Percentiles rank a stretch among this genome's conserved stretches.
Conservation (phyloP, 2,888 invertebrate species). For the Synergus umbraculus region DNA sequence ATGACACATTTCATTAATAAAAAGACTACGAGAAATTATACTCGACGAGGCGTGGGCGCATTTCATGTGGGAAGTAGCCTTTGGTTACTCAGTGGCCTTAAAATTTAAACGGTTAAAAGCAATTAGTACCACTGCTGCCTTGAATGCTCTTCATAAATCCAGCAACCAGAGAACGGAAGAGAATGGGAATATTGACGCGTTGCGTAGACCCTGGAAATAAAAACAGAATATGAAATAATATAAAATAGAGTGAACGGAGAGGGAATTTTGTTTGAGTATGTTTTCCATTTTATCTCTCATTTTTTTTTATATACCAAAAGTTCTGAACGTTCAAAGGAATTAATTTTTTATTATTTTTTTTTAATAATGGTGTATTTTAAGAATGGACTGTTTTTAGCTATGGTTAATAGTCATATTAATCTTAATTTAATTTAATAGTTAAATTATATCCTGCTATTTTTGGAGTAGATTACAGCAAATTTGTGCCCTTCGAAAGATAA, state of each 20-base stretch:
- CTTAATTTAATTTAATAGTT: too few species aligned
- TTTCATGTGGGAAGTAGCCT: slow-evolving; percentile 44
- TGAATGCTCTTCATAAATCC: slow-evolving; percentile 33
- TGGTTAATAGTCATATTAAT: too few species aligned
- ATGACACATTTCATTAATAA: slow-evolving; percentile 38
- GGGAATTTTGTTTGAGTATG: background rate
- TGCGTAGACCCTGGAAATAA: background rate
- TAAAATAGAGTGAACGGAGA: background rate
- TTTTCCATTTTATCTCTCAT: background rate
- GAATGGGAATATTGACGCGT: slow-evolving; percentile 16
- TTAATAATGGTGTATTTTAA: background rate
- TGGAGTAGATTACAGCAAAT: background rate
- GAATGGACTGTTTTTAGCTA: too few species aligned
- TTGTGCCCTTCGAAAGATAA: background rate
- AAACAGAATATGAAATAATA: background rate
- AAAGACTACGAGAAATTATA: slow-evolving; percentile 35
- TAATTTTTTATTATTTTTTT: background rate
- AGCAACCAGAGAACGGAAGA: background rate
- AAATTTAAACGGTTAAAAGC: slow-evolving; percentile 55
- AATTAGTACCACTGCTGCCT: slow-evolving; percentile 51
- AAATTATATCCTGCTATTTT: background rate
- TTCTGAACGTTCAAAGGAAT: too few species aligned
- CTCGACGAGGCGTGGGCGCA: slow-evolving; percentile 42
- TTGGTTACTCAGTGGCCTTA: slow-evolving; percentile 49
- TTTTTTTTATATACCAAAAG: background rate